Evolutionary conservation across 2,113 vertebrate genomes (phyloP), one percentile per base, ranked within the genome.

Genomic region (Phoxinus phoxinus): DNA sequence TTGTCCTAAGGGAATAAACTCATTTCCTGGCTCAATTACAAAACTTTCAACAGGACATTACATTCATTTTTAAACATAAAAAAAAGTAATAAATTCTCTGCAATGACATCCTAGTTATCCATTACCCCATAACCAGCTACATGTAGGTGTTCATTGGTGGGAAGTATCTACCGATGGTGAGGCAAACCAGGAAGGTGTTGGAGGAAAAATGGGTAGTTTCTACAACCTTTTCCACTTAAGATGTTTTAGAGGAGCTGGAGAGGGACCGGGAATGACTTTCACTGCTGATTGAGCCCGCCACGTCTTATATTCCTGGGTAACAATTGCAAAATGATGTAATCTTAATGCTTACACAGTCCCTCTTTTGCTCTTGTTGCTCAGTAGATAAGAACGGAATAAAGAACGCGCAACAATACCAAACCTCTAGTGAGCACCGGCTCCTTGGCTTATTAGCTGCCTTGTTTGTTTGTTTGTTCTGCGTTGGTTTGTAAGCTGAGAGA

Each of bases 321-420:
- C 94, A 95, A 94, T 94, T 92, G 91, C 91, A 89, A 92, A 58
- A 94, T 92, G 93, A 94, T 95, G 94, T 95, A 94, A 95, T 95
- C 94, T 88, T 78, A 84, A 93, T 73, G 91, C 94, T 94, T 94
- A 94, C 94, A 95, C 77, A 86, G 93, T n/a, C 89, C 90, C 90
- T 87, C 90, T 90, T 93, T 92, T 89, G 91, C 92, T 23, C 90
- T 93, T 76, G 88, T 92, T 92, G 90, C 90, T 85, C 87, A 78
- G 87, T 17, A 93, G 94, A 95, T 94, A 94, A 94, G 91, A 89
- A 85, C 41, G 72, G 83, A 92, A 93, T 90, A 93, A 94, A 94
- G 92, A 89, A 17, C 0, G 61, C 6, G 0, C 81, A 87, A 93
- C 92, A 93, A 94, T 93, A 86, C 87, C 27, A 92, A 91, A 88